These are phyloP conservation scores for Passerculus sandwichensis DNA, from an alignment of 2,797 vertebrate genomes.

Conservation along the genomic window DNA sequence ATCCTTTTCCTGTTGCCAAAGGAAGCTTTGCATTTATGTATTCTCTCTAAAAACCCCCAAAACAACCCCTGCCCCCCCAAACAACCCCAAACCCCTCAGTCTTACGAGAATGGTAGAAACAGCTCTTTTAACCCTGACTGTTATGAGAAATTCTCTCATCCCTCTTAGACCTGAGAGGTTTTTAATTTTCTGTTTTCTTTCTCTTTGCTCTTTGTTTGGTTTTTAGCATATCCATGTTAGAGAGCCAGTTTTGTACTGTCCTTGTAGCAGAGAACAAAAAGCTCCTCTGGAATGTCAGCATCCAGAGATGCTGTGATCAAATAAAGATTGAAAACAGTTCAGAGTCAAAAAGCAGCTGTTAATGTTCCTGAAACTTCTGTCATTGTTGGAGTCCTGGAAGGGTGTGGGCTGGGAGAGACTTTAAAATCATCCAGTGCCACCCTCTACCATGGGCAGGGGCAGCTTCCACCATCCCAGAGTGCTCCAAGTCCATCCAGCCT, in stretches of 20 bases:
- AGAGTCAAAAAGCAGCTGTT: background rate
- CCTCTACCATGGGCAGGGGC: background rate
- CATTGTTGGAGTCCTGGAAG: background rate
- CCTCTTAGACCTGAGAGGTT: background rate
- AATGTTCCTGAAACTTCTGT: background rate
- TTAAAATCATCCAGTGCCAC: background rate
- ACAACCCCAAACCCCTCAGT: background rate
- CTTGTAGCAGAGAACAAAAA: background rate
- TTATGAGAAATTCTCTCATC: background rate
- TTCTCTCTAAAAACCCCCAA: background rate
- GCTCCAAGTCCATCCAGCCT: background rate
- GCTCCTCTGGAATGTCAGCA: background rate
- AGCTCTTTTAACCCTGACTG: background rate
- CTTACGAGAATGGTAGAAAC: background rate
- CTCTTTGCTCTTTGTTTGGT: background rate
- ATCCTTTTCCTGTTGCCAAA: background rate
- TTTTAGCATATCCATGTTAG: background rate
- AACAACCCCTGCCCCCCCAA: background rate
- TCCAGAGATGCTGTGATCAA: background rate
- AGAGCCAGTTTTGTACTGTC: background rate
- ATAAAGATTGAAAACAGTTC: background rate
- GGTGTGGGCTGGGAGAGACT: background rate
- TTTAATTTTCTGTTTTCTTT: background rate
- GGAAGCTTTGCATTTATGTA: background rate
- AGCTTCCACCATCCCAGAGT: fast-evolving